Base-by-base conservation (phyloP, 2,797 vertebrate genomes). In the Diplodus puntazzo region DNA sequence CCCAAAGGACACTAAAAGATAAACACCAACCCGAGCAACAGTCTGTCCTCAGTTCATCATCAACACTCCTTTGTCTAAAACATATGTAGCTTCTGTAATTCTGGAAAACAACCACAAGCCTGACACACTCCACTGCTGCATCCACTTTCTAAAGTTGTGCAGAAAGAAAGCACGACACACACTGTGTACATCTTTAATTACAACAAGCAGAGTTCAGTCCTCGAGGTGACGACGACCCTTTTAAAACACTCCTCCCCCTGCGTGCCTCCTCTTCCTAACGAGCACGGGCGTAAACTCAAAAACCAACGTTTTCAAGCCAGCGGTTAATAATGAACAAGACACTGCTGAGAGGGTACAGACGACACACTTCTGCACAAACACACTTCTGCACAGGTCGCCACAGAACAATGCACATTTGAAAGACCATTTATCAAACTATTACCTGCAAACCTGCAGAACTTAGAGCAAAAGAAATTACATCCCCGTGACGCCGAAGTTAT, bases 371-470 rank as follows among this genome's bases (percentile, higher is more conserved):
- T 9, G 5, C 27, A 42, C 25, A 48, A 18, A 42, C 61, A 39
- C 21, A 27, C 8, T 55, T 12, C 49, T 5, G 12, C 53, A 43
- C 43, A 25, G 21, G 25, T 18, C 70, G 49, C 42, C 20, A 59
- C 30, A 55, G 53, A 42, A 50, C 68, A 45, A 59, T 18, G n/a
- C 75, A 50, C 46, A 59, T 50, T 1, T 27, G 21, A 72, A 54
- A 57, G 62, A 9, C 17, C 57, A 72, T 67, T 64, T 80, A 57
- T 75, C 65, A 66, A 73, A 62, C 42, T 18, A 5, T 61, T 49
- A 10, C 1, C 4, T 7, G 18, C 52, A 58, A 34, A 61, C 54
- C 75, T 57, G 59, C 54, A 58, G 9, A 0, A 25, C 54, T 52
- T 6, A 34, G 30, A 39, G 39, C 11, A 61, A 68, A 23, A 1